phyloP scores from a whole-genome alignment of 37 sponge, comb jelly and placozoan genomes.

The Aphrocallistes beatrix region DNA sequence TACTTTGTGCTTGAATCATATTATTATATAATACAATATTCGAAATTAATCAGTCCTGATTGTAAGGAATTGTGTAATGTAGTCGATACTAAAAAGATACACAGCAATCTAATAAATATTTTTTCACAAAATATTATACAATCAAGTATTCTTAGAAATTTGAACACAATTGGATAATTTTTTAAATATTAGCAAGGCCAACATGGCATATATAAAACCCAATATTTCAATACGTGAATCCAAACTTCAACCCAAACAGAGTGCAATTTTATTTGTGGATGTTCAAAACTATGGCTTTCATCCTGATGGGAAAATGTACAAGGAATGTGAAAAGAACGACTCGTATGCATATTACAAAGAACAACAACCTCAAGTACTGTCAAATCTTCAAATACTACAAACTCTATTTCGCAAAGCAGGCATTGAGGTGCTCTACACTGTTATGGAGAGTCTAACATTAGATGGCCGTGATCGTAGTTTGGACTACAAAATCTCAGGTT shows the following conservation, averaged over 20 bases:
- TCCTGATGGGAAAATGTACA: neutral
- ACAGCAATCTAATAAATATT: neutral
- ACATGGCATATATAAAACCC: neutral
- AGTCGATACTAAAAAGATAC: too few species aligned
- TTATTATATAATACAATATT: too few species aligned
- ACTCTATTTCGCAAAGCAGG: neutral
- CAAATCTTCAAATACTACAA: neutral
- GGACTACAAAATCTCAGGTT: slow-evolving; percentile 3
- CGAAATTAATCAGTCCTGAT: too few species aligned
- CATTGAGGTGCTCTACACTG: neutral
- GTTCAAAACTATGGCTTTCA: neutral
- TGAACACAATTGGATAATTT: neutral
- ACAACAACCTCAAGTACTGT: neutral
- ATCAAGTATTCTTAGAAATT: neutral
- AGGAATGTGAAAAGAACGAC: neutral
- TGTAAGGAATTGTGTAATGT: too few species aligned
- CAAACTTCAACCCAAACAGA: neutral
- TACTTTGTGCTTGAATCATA: too few species aligned
- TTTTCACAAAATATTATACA: neutral
- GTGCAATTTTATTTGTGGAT: neutral
- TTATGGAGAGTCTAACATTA: neutral
- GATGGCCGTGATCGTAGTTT: neutral
- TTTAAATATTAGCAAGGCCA: neutral
- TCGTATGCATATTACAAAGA: neutral
- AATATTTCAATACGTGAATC: neutral